Conservation (phyloP, 2,888 invertebrate species). For the Ophioninae sp. region DNA sequence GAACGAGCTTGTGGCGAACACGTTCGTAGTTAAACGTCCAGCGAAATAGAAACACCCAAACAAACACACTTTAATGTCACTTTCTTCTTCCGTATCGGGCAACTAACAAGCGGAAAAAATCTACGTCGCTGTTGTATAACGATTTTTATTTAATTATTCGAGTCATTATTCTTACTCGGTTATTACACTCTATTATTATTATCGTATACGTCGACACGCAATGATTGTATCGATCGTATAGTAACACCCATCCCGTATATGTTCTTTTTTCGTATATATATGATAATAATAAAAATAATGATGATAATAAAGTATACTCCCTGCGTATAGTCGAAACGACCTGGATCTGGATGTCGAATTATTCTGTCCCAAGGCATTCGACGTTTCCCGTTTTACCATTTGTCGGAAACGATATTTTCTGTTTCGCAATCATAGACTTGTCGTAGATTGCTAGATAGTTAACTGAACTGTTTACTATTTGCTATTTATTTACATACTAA, state of each 20-base stretch:
- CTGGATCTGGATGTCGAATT: conserved; percentile 62
- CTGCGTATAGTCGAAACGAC: conserved; percentile 62
- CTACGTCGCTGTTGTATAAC: conserved; percentile 38
- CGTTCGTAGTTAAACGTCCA: conserved; percentile 17
- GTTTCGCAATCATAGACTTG: no score
- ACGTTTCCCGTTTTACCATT: background rate
- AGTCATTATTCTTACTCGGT: conserved; percentile 72
- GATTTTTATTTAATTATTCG: conserved; percentile 61
- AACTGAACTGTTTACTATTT: no score
- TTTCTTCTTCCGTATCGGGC: conserved; percentile 69
- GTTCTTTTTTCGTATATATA: conserved; percentile 44
- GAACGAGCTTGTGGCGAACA: background rate
- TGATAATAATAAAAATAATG: conserved; percentile 3
- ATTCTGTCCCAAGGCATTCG: background rate
- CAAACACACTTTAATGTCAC: conserved; percentile 50
- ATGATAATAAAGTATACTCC: conserved; percentile 78
- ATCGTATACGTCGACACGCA: conserved; percentile 72
- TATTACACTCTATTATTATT: conserved; percentile 70
- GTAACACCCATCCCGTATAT: conserved; percentile 53
- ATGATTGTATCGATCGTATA: conserved; percentile 75
- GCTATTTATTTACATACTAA: no score
- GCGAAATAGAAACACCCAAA: background rate
- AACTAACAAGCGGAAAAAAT: conserved; percentile 68
- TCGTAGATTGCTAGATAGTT: no score
- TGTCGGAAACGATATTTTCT: background rate